phyloP scores from a whole-genome alignment of 1,140 invertebrate species.

The Drosophila simulans region DNA sequence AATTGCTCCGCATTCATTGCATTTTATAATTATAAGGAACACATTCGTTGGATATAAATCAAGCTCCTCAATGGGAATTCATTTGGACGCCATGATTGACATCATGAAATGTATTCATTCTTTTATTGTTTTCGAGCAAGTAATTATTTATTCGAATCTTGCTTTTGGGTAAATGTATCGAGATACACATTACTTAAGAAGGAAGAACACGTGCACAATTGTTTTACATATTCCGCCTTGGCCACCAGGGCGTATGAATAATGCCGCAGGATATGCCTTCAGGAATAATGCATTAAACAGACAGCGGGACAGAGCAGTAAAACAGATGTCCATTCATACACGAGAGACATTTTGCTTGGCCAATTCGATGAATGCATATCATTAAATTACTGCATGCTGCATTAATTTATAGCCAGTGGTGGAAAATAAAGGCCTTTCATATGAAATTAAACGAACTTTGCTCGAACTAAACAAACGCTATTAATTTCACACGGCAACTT shows the following conservation, averaged over 20 bases:
- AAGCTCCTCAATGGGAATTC: no score
- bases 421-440: slow-evolving; percentile 4
- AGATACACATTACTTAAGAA: background rate
- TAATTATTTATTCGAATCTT: slow-evolving; percentile 8
- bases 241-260: slow-evolving; percentile 17
- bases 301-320: background rate
- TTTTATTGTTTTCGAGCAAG: slow-evolving; percentile 12
- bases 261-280: slow-evolving; percentile 11
- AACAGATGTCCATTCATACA: slow-evolving; percentile 21
- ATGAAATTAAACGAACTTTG: background rate
- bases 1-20: no score
- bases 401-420: slow-evolving; percentile 28
- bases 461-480: slow-evolving; percentile 1
- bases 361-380: slow-evolving; percentile 16
- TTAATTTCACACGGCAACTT: background rate
- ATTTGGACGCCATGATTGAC: no score
- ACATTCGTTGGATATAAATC: no score
- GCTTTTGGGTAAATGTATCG: slow-evolving; percentile 6
- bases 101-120: background rate
- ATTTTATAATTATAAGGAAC: no score
- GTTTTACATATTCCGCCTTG: slow-evolving; percentile 20
- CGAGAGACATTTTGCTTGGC: slow-evolving; percentile 12
- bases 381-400: slow-evolving; percentile 10
- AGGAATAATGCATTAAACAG: slow-evolving; percentile 10
- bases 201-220: slow-evolving; percentile 9